Evolutionary conservation across 2,797 vertebrate species (phyloP), one percentile per base, ranked within the genome.

Genomic region (Oreochromis grahami): DNA sequence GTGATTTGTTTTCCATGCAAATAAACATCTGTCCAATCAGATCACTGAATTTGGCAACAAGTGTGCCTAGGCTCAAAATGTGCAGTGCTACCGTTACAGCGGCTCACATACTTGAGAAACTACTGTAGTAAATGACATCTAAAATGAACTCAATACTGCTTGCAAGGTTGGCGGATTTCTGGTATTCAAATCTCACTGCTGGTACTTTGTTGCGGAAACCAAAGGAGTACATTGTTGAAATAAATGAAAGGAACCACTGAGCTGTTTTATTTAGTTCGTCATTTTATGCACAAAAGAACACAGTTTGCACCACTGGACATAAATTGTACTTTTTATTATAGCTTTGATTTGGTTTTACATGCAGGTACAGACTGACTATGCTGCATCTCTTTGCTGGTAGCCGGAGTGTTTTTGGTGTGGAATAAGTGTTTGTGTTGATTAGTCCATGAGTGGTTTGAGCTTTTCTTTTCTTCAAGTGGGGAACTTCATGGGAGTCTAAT

Each of bases 401-500:
- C 5, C 4, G 3, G 38, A 65, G 32, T 58, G 15, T n/a, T n/a
- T 6, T 32, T 26, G 6, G 41, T 8, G 7, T 17, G 14, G 4
- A 21, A 29, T 15, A 34, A 65, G 26, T 45, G 14, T 29, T 32
- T 52, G 6, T 72, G 34, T 50, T 5, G 9, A 50, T 77, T 36
- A 60, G 34, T 32, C 32, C 5, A 6, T 60, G 8, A 26, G 45
- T 29, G n/a, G 21, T 53, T 84, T 13, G 13, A 82, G 53, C 21
- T 82, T 41, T 52, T 5, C 5, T 32, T 55, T 51, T 80, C 26
- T 21, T 11, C 5, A 26, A 12, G 24, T 55, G 19, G 21, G 78
- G 14, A 48, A 83, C 53, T 56, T 77, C 41, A 52, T 24, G 19
- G 51, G 32, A 38, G 43, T 52, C 24, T 56, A 52, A 77, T 84